Evolutionary conservation across 2,113 vertebrate species (phyloP).

Genomic region (Ceratotherium simum): DNA sequence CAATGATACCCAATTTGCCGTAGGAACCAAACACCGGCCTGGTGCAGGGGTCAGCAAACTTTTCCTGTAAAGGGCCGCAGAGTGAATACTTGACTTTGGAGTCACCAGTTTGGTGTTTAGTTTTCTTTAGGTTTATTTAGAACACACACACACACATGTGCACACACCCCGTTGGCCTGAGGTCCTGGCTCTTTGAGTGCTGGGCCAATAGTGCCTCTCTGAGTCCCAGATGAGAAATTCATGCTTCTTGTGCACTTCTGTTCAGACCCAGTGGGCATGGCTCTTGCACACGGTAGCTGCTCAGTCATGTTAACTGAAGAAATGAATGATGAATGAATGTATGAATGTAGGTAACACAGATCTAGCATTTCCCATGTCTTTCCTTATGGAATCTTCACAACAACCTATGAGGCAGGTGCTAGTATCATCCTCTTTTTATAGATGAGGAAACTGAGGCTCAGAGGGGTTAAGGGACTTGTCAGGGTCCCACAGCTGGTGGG

Average conservation of each 20-base stretch:
- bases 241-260: background rate
- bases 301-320: rapidly evolving
- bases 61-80: background rate
- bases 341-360: rapidly evolving
- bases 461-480: background rate
- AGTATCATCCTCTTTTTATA: background rate
- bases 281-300: rapidly evolving
- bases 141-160: background rate
- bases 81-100: background rate
- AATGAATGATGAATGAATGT: rapidly evolving
- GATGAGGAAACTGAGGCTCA: background rate
- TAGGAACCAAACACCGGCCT: background rate
- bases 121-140: background rate
- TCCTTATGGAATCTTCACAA: background rate
- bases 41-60: background rate
- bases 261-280: background rate
- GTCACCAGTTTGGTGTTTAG: background rate
- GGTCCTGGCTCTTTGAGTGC: background rate
- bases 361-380: rapidly evolving
- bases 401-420: background rate
- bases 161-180: background rate
- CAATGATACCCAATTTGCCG: rapidly evolving
- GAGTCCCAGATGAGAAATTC: background rate
- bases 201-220: background rate
- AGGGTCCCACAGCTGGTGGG: background rate